phyloP scores from a whole-genome alignment of 2,888 invertebrate species.

The Drosophila greeni region DNA sequence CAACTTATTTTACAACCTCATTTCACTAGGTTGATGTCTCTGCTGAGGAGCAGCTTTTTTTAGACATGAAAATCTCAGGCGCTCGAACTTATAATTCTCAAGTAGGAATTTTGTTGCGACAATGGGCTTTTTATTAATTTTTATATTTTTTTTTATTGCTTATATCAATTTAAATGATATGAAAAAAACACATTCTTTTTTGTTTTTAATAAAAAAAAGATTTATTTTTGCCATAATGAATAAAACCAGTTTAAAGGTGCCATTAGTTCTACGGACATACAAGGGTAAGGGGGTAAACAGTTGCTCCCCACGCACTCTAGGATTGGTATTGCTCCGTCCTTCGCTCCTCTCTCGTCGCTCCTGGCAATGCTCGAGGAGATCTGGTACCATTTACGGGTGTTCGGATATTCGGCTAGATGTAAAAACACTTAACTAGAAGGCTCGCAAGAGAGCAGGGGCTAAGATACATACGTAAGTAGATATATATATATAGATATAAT shows the following conservation, averaged over 20 bases:
- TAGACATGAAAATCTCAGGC: not conserved
- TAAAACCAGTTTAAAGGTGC: conserved; percentile 38
- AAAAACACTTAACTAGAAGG: conserved; percentile 53
- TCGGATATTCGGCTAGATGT: conserved; percentile 44
- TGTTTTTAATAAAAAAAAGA: conserved; percentile 36
- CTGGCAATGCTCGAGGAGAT: conserved; percentile 5
- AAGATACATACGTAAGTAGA: not conserved
- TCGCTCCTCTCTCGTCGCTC: not conserved
- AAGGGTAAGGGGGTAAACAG: conserved; percentile 13
- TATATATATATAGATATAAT: not conserved
- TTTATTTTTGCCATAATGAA: conserved; percentile 41
- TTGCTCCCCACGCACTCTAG: conserved; percentile 5
- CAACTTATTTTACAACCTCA: not conserved
- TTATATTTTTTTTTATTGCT: too few relatives aligned
- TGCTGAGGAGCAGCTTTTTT: not conserved
- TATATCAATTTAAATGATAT: too few relatives aligned
- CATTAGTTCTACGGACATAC: conserved; percentile 37
- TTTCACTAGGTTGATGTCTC: not conserved
- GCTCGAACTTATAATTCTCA: conserved; percentile 1
- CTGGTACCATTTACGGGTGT: conserved; percentile 9
- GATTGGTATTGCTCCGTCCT: conserved; percentile 7
- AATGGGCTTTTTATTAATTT: too few relatives aligned
- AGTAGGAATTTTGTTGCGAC: not conserved
- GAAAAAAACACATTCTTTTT: not conserved
- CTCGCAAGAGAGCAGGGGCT: conserved; percentile 19